A percentile compares a stretch with the other conserved stretches of the same genome.
Conservation (phyloP, 2,888 invertebrate species). For the Marronus borbonicus region DNA sequence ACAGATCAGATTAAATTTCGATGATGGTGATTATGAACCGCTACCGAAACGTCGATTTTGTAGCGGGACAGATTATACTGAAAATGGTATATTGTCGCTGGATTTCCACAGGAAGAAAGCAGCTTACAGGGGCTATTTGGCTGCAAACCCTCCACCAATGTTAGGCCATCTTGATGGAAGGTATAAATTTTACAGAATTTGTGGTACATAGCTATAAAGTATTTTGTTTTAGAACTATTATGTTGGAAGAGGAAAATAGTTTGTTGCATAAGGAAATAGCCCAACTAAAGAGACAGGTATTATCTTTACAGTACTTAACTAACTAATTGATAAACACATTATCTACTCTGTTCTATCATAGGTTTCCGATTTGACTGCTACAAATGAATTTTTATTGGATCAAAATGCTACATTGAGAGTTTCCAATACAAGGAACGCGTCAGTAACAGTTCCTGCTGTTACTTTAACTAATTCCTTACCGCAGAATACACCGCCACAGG, state of each 20-base stretch:
- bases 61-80: constrained; percentile 55
- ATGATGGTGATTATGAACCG: constrained; percentile 66
- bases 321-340: background rate
- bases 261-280: constrained; percentile 79
- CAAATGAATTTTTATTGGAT: constrained; percentile 84
- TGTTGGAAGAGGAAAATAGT: constrained; percentile 79
- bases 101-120: constrained; percentile 51
- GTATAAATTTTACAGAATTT: constrained; percentile 54
- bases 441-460: constrained; percentile 76
- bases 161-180: constrained; percentile 65
- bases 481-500: constrained; percentile 67
- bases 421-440: constrained; percentile 73
- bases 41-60: constrained; percentile 66
- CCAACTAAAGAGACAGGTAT: constrained; percentile 79
- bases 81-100: constrained; percentile 53
- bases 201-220: background rate
- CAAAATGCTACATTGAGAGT: constrained; percentile 83
- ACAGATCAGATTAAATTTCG: constrained; percentile 61
- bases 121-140: constrained; percentile 67
- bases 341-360: constrained; percentile 59
- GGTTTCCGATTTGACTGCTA: constrained; percentile 80
- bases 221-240: constrained; percentile 67
- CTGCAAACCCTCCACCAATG: constrained; percentile 67
- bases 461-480: constrained; percentile 75
- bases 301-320: background rate